Evolutionary conservation across 2,888 invertebrate genomes (phyloP).

Genomic region (Cheilosia vulpina): DNA sequence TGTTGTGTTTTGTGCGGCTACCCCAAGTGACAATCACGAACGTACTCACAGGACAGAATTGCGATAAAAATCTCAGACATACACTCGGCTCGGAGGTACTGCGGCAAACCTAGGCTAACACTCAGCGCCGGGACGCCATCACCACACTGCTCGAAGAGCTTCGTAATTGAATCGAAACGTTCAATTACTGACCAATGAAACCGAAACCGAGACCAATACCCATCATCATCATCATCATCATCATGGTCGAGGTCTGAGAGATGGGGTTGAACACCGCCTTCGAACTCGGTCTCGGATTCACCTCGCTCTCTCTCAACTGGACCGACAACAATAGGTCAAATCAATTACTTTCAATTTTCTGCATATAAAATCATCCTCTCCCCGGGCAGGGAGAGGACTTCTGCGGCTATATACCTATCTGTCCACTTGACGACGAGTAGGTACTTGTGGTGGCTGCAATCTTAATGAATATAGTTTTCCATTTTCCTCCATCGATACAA

Average conservation of each 20-base stretch:
- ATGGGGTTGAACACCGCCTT: constrained; percentile 37
- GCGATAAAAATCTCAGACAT: constrained; percentile 29
- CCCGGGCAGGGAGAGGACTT: constrained; percentile 4
- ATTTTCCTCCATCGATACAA: constrained; percentile 58
- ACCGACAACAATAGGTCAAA: constrained; percentile 74
- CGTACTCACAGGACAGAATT: constrained; percentile 13
- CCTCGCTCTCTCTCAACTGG: constrained; percentile 44
- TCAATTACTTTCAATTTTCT: constrained; percentile 75
- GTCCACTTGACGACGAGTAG: constrained; percentile 56
- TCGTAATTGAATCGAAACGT: constrained; percentile 69
- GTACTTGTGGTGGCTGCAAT: constrained; percentile 60
- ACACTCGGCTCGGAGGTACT: background rate
- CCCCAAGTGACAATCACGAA: constrained; percentile 57
- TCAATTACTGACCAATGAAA: constrained; percentile 69
- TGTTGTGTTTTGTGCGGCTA: constrained; percentile 11
- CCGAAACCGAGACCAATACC: constrained; percentile 50
- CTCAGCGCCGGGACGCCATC: constrained; percentile 11
- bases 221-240: constrained; percentile 60
- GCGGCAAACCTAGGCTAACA: constrained; percentile 3
- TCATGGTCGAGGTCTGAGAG: constrained; percentile 9
- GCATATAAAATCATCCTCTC: constrained; percentile 65
- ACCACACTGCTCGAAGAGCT: constrained; percentile 28
- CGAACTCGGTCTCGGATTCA: constrained; percentile 32
- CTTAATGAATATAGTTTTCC: constrained; percentile 73
- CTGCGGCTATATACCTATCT: constrained; percentile 16